Evolutionary conservation across 2,113 vertebrate genomes (phyloP), one percentile per base, ranked within the genome.

Genomic region (Tretioscincus oriximinensis): DNA sequence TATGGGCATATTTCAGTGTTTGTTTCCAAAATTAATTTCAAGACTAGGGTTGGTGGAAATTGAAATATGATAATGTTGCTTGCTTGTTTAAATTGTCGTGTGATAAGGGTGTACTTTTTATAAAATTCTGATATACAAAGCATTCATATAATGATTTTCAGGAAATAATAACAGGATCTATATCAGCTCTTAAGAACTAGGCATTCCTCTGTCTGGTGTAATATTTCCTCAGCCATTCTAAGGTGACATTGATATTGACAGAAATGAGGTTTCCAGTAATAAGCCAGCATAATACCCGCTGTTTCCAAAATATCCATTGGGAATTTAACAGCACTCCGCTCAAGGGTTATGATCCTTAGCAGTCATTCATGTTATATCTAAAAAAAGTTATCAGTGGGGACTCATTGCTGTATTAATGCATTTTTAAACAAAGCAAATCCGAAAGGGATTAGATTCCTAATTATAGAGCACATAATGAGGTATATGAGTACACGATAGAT

Each of bases 371-470:
- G 26, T 81, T 85, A 85, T 29, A 84, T 67, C 80, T 82, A 90
- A 80, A 84, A 91, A 83, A 85, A 90, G 89, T 92, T 86, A 91
- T 78, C 86, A 78, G 84, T 77, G 86, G 69, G 80, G 89, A 90
- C 80, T 72, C 60, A 71, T 87, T 60, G 51, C 66, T 86, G 65
- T 73, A 81, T 28, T 84, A 86, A 85, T 77, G 80, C 72, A 58
- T 67, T 90, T 87, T 88, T 58, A 9, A 89, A 82, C 85, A 85
- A 77, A 90, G 77, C 68, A 89, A 90, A 89, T 78, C 86, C 9
- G 68, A 82, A 45, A 54, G 51, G 76, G 80, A 87, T 86, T 90
- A 90, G 87, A 90, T 85, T 86, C 70, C 83, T 87, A 87, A 88
- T 88, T 90, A 90, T 66, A 82, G 66, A 49, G 76, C 64, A 83